Evolutionary conservation across 1,140 invertebrate genomes (phyloP).

Genomic region (Choristoneura fumiferana): DNA sequence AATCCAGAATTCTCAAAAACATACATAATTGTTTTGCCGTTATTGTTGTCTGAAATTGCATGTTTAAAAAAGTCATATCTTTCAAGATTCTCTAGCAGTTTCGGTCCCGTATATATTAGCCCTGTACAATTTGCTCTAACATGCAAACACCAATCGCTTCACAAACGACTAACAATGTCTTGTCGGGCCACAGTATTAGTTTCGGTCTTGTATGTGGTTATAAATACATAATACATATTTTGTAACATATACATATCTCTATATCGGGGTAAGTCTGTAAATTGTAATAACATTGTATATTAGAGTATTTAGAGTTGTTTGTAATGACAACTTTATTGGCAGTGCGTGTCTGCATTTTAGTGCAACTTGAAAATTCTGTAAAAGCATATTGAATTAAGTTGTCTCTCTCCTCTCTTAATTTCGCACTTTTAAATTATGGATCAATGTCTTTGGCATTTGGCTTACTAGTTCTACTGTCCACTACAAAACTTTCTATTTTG

Average conservation of each 20-base stretch:
- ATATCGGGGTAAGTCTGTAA: conserved; percentile 52
- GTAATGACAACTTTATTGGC: conserved; percentile 52
- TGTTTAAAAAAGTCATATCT: conserved; percentile 34
- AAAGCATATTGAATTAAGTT: conserved; percentile 74
- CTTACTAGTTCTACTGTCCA: neutral
- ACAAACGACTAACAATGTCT: conserved; percentile 78
- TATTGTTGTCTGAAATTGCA: conserved; percentile 38
- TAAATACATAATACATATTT: conserved; percentile 59
- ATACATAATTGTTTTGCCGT: conserved; percentile 1
- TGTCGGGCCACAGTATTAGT: conserved; percentile 68
- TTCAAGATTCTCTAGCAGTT: conserved; percentile 22
- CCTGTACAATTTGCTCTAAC: conserved; percentile 78
- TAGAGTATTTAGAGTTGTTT: conserved; percentile 54
- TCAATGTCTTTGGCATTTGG: conserved; percentile 17
- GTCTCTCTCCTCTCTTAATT: conserved; percentile 32
- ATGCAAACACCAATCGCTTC: conserved; percentile 80
- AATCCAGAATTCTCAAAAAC: conserved; percentile 6
- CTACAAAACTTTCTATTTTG: neutral
- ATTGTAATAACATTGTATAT: conserved; percentile 49
- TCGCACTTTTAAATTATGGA: conserved; percentile 20
- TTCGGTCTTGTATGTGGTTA: conserved; percentile 75
- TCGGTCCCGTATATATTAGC: conserved; percentile 24
- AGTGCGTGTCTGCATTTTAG: conserved; percentile 80
- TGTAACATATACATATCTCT: conserved; percentile 68
- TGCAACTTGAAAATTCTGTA: conserved; percentile 68